Evolutionary conservation across 2,113 vertebrate genomes (phyloP).

Genomic region (Megaptera novaeangliae): DNA sequence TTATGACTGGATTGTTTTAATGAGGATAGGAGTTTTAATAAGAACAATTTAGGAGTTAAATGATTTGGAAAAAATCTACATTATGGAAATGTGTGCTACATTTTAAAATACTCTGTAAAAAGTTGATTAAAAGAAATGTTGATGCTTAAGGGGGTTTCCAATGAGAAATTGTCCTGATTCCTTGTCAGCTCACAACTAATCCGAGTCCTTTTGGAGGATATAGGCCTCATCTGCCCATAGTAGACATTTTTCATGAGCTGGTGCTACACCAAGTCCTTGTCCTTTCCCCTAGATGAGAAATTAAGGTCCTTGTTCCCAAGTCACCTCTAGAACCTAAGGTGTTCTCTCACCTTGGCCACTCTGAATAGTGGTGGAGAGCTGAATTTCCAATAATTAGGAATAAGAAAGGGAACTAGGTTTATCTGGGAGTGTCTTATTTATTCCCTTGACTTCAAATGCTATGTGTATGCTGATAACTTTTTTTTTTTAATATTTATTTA

Average conservation of each 20-base stretch:
- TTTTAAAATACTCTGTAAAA: constrained; percentile 28
- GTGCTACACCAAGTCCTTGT: not conserved
- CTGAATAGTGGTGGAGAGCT: not conserved
- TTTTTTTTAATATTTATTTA: not conserved
- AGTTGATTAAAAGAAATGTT: not conserved
- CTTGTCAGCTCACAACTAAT: not conserved
- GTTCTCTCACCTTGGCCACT: not conserved
- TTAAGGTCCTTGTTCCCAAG: not conserved
- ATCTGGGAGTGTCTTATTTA: not conserved
- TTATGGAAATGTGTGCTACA: not conserved
- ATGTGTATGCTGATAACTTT: not conserved
- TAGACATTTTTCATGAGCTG: not conserved
- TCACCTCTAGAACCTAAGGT: not conserved
- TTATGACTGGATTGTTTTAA: not conserved
- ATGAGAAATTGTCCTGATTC: not conserved
- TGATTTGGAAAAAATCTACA: not conserved
- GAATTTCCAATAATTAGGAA: not conserved
- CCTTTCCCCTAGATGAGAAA: not conserved
- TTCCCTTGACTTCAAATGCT: not conserved
- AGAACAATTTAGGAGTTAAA: not conserved
- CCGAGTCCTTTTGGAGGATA: not conserved
- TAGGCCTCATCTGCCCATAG: not conserved
- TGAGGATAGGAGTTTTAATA: constrained; percentile 12
- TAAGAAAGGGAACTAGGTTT: constrained; percentile 11
- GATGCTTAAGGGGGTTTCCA: not conserved